These are phyloP conservation scores for Corythornis madagascariensis DNA, from an alignment of 2,113 vertebrate genomes.

Conservation along the genomic window DNA sequence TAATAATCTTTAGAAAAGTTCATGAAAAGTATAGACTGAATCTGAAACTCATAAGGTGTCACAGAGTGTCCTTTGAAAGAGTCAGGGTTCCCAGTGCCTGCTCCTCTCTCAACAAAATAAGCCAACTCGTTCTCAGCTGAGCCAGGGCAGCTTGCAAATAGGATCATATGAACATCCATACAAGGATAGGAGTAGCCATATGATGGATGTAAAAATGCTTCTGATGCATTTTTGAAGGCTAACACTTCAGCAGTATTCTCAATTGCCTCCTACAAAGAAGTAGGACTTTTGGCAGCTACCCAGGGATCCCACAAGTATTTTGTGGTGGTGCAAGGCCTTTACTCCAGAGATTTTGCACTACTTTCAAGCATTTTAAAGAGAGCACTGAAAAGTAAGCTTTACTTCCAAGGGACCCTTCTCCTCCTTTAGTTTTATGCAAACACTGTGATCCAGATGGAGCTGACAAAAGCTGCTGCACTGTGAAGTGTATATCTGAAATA, in stretches of 20 bases:
- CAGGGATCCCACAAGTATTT: conserved; percentile 46
- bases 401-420: conserved; percentile 7
- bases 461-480: conserved; percentile 6
- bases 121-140: not conserved
- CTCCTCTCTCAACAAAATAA: not conserved
- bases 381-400: not conserved
- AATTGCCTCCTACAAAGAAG: conserved; percentile 8
- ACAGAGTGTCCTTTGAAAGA: not conserved
- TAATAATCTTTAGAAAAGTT: not conserved
- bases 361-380: not conserved
- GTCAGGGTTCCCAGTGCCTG: not conserved
- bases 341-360: not conserved
- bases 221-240: conserved; percentile 41
- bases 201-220: conserved; percentile 13
- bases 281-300: not conserved
- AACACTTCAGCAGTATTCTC: conserved; percentile 18
- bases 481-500: rapidly evolving
- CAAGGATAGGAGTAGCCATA: not conserved
- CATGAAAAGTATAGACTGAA: not conserved
- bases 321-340: not conserved
- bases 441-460: not conserved
- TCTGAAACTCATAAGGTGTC: not conserved
- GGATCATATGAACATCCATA: not conserved
- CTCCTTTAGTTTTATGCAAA: conserved; percentile 12
- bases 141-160: not conserved